Base-by-base conservation (phyloP, 2,113 vertebrate species). In the Eolophus roseicapilla region DNA sequence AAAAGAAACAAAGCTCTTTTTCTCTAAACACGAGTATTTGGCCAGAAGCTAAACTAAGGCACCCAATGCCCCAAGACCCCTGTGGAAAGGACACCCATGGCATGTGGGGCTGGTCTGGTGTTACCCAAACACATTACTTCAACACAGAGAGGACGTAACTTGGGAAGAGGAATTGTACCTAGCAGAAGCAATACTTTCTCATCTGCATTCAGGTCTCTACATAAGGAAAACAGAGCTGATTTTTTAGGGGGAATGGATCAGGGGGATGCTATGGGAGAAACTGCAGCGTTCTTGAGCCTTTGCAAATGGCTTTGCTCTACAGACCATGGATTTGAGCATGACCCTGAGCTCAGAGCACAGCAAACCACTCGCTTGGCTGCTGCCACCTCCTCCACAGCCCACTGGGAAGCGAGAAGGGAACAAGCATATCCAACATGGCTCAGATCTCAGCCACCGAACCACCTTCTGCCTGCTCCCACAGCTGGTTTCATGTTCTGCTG, bases 271-370 rank as follows among this genome's bases (percentile, higher is more conserved):
- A 23, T 1, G 21, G 41, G 69, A 52, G 50, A 70, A 13, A 55
- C 11, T 0, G 0, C 4, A 15, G 63, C 1, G 0, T 3, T 82
- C 84, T 11, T 5, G 7, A 63, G n/a, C 6, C 39, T 71, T 7
- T 60, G 62, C 24, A 59, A 24, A 55, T 0, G 1, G 25, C 49
- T 78, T 49, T 0, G 1, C 65, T 37, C 41, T 49, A 47, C 41
- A 49, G 25, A 75, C 19, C 6, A 2, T 1, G 2, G 57, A 20
- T 52, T 5, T 33, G 44, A 28, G 19, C 25, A 3, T 2, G 14
- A 11, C 31, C 46, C 60, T 14, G 60, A 65, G 86, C 60, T 75
- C 52, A 43, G 39, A 49, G 68, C 49, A 57, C 15, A 74, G 52
- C 81, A 53, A 57, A 24, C 3, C 0, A 0, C 53, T 33, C 3